Conservation (phyloP, 2,888 invertebrate species). For the Drosophila merina region DNA sequence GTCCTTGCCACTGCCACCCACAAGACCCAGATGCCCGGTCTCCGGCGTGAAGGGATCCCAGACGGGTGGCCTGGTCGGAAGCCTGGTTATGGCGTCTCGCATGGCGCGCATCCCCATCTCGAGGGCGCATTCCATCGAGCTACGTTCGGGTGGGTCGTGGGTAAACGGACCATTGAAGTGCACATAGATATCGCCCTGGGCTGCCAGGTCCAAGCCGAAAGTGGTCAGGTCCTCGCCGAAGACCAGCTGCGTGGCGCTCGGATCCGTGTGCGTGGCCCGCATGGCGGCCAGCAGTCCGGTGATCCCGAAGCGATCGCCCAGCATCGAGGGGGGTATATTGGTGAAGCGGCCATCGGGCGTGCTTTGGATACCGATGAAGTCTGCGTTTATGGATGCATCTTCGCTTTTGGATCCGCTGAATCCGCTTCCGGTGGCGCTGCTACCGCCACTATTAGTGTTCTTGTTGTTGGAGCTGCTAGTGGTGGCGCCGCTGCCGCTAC, state of each 20-base stretch:
- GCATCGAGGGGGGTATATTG: slow-evolving; percentile 18
- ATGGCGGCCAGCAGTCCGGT: slow-evolving; percentile 40
- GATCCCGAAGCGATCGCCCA: slow-evolving; percentile 49
- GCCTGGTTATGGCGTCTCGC: slow-evolving; percentile 53
- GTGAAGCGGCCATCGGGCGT: slow-evolving; percentile 20
- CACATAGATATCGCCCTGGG: slow-evolving; percentile 66
- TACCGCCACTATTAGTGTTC: neutral
- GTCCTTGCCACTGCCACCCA: neutral
- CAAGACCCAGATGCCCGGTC: slow-evolving; percentile 53
- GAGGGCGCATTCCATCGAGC: slow-evolving; percentile 47
- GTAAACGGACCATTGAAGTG: slow-evolving; percentile 71
- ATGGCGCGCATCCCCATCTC: slow-evolving; percentile 70
- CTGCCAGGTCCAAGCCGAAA: slow-evolving; percentile 59
- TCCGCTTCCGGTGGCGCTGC: neutral
- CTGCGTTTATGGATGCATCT: neutral
- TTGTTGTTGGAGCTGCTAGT: neutral
- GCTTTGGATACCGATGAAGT: slow-evolving; percentile 9
- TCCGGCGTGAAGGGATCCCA: slow-evolving; percentile 68
- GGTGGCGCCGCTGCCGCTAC: neutral
- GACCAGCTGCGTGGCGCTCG: slow-evolving; percentile 31
- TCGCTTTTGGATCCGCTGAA: too few relatives aligned
- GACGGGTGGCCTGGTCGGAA: slow-evolving; percentile 46
- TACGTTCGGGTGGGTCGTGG: slow-evolving; percentile 50
- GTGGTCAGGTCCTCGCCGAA: slow-evolving; percentile 63
- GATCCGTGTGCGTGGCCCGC: slow-evolving; percentile 22